phyloP scores from a whole-genome alignment of 2,113 vertebrate species.

The Tauraco erythrolophus region DNA sequence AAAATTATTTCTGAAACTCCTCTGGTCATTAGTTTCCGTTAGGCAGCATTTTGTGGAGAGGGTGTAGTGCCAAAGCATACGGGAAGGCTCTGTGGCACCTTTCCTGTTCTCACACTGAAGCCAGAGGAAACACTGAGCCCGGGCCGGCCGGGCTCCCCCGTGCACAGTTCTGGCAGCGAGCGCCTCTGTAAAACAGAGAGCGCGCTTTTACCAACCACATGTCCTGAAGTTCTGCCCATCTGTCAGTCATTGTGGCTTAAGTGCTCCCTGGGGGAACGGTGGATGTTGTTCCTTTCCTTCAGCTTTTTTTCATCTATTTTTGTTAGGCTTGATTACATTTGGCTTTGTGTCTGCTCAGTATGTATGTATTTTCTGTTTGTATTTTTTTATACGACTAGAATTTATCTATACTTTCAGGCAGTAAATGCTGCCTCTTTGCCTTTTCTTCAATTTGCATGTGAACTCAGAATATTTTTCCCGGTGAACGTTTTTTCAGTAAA shows the following conservation, averaged over 20 bases:
- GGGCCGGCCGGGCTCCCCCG: not conserved
- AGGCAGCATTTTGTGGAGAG: not conserved
- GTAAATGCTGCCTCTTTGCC: not conserved
- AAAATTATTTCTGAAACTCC: slow-evolving; percentile 83
- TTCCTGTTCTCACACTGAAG: accelerated
- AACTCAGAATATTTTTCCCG: not conserved
- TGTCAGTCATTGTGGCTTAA: not conserved
- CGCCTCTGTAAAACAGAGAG: not conserved
- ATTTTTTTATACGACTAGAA: not conserved
- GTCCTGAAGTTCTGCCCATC: not conserved
- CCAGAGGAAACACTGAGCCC: not conserved
- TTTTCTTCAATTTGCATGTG: not conserved
- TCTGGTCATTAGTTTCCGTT: slow-evolving; percentile 79
- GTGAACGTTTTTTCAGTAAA: not conserved
- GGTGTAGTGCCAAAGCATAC: not conserved
- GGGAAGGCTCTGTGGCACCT: not conserved
- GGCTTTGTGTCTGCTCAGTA: not conserved
- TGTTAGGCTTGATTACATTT: not conserved
- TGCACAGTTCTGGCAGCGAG: accelerated
- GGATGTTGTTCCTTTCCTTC: not conserved
- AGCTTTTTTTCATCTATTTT: not conserved
- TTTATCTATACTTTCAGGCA: not conserved
- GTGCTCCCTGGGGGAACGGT: not conserved
- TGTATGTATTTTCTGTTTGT: not conserved
- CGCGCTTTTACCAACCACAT: not conserved